Evolutionary conservation across 2,797 vertebrate genomes (phyloP).

Genomic region (Bradypodion pumilum): DNA sequence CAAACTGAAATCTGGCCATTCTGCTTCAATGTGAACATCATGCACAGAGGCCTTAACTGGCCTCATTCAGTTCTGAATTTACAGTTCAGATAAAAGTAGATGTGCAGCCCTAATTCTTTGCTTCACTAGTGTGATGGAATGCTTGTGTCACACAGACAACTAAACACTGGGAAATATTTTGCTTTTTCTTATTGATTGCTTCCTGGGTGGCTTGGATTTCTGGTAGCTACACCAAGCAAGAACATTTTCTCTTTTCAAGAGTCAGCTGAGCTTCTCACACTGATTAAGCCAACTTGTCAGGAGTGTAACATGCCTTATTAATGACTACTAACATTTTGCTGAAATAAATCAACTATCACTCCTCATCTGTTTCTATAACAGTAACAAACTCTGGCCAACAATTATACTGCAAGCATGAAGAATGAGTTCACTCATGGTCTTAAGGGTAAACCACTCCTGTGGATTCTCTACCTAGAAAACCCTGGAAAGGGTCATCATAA

Average conservation of each 20-base stretch:
- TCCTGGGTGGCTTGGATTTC: not conserved
- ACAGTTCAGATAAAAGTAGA: too few species aligned
- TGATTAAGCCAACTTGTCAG: slow-evolving; percentile 20
- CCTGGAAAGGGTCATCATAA: too few species aligned
- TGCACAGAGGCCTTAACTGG: too few species aligned
- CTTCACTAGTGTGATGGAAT: not conserved
- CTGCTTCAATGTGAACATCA: too few species aligned
- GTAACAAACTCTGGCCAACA: not conserved
- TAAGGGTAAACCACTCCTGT: too few species aligned
- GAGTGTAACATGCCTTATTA: slow-evolving; percentile 10
- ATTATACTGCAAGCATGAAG: not conserved
- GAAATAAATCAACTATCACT: slow-evolving; percentile 19
- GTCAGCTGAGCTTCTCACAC: slow-evolving; percentile 1
- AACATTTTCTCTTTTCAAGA: not conserved
- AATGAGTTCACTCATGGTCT: slow-evolving; percentile 1
- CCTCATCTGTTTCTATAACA: slow-evolving; percentile 18
- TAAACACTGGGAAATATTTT: not conserved
- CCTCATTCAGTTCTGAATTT: too few species aligned
- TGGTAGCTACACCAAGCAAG: not conserved
- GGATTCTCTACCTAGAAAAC: too few species aligned
- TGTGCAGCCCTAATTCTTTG: too few species aligned
- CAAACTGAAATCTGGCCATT: too few species aligned
- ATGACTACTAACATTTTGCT: slow-evolving; percentile 10
- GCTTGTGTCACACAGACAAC: not conserved
- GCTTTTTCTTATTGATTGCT: not conserved